phyloP scores from a whole-genome alignment of 2,888 invertebrate species.

The Ligdia adustata region DNA sequence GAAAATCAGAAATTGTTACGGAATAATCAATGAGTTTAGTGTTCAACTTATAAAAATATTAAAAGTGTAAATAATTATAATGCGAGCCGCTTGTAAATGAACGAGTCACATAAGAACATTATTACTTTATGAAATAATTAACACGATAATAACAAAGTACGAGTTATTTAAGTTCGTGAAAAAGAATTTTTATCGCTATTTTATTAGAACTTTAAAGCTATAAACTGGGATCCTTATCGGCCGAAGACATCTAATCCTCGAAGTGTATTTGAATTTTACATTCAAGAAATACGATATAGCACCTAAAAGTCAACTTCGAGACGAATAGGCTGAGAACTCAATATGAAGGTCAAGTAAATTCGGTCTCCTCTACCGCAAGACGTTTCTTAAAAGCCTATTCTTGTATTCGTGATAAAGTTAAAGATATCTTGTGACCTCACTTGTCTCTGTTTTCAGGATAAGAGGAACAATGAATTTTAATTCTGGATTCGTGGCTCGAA shows the following conservation, averaged over 20 bases:
- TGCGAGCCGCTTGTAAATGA: neutral
- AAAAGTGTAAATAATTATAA: neutral
- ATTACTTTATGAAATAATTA: constrained; percentile 21
- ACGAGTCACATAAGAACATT: neutral
- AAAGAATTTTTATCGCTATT: constrained; percentile 51
- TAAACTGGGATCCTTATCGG: constrained; percentile 57
- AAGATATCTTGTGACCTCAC: constrained; percentile 74
- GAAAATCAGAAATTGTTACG: constrained; percentile 2
- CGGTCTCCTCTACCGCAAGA: constrained; percentile 48
- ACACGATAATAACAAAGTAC: constrained; percentile 14
- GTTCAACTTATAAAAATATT: neutral
- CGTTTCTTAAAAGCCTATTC: constrained; percentile 78
- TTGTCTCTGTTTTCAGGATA: constrained; percentile 75
- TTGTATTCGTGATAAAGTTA: constrained; percentile 75
- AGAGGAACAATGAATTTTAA: constrained; percentile 83
- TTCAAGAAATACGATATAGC: constrained; percentile 59
- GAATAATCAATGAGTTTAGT: constrained; percentile 5
- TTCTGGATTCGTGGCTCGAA: constrained; percentile 58
- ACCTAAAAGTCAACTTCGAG: constrained; percentile 47
- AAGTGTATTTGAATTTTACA: constrained; percentile 48
- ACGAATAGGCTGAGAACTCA: constrained; percentile 50
- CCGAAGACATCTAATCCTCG: constrained; percentile 54
- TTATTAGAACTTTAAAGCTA: constrained; percentile 53
- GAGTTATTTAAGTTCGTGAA: constrained; percentile 34
- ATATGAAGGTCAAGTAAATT: constrained; percentile 66